These are phyloP conservation scores for Otolemur garnettii DNA, from an alignment of 2,113 vertebrate species.

Conservation along the genomic window DNA sequence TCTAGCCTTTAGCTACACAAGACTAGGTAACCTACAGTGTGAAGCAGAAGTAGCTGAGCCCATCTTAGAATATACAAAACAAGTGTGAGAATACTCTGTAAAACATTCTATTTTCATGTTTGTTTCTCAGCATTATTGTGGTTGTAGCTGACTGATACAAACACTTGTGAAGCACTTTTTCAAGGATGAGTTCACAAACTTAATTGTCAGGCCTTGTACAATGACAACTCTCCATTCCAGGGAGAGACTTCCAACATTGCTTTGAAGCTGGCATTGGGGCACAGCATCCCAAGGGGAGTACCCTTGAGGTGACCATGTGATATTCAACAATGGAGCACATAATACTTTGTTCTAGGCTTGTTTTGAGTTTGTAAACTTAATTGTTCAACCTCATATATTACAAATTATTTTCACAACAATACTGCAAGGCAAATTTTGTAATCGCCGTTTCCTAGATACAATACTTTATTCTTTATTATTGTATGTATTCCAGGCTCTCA, in stretches of 20 bases:
- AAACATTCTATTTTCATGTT: neutral
- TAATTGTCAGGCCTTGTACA: no score
- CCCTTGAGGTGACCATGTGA: no score
- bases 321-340: no score
- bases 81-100: neutral
- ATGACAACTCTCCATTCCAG: no score
- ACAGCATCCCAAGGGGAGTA: no score
- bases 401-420: conserved; percentile 2
- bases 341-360: no score
- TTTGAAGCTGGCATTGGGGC: no score
- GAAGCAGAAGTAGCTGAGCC: neutral
- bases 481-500: neutral
- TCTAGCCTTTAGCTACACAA: neutral
- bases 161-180: neutral
- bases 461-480: neutral
- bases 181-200: no score
- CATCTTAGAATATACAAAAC: neutral
- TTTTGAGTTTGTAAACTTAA: no score
- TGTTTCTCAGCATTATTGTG: neutral
- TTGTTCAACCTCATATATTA: neutral
- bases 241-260: no score
- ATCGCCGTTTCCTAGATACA: neutral
- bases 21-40: neutral
- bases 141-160: neutral
- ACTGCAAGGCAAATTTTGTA: neutral